Evolutionary conservation across 2,797 vertebrate species (phyloP), one percentile per base, ranked within the genome.

Genomic region (Siniperca scherzeri): DNA sequence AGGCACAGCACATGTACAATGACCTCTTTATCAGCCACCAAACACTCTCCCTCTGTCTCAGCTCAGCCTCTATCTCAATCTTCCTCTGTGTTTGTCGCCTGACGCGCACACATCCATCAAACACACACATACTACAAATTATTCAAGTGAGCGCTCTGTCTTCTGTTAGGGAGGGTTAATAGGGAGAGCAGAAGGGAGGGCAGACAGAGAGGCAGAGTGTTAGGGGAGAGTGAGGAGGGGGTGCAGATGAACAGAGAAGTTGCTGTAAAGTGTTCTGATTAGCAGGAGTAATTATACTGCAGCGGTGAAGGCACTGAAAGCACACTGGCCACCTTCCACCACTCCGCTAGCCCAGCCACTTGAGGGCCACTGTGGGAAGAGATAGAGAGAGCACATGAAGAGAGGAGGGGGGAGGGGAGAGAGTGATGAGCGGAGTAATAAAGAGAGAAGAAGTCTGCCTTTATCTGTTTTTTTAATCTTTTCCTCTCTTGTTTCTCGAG

Each of bases 181-280:
- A 83, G 90, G 83, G 80, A 83, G 86, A 92, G 89, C 62, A 85
- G 81, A 71, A 78, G 84, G 87, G 82, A 74, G 70, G 82, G 75
- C 53, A 87, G 91, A 94, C 92, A 93, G 91, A 92, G 92, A 89
- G 85, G 83, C 81, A 84, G 90, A 92, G 91, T 93, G 91, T 93
- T 88, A 82, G 89, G 68, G 84, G 74, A 73, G 86, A 77, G 85
- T 30, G 77, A 68, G 82, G 82, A 76, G 85, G 88, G 90, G 88
- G 88, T 76, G 89, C 82, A 87, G 88, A 92, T 90, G 94, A 95
- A 95, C 95, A 96, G 96, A 96, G 92, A 87, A 87, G 87, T 92
- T 92, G 93, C 95, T 95, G 94, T 95, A 94, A 95, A 96, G 94
- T 94, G 93, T 88, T 94, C 94, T 96, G 94, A 96, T 96, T 96